These are phyloP conservation scores for Papilio demoleus DNA, from an alignment of 2,888 invertebrate genomes.

Conservation along the genomic window DNA sequence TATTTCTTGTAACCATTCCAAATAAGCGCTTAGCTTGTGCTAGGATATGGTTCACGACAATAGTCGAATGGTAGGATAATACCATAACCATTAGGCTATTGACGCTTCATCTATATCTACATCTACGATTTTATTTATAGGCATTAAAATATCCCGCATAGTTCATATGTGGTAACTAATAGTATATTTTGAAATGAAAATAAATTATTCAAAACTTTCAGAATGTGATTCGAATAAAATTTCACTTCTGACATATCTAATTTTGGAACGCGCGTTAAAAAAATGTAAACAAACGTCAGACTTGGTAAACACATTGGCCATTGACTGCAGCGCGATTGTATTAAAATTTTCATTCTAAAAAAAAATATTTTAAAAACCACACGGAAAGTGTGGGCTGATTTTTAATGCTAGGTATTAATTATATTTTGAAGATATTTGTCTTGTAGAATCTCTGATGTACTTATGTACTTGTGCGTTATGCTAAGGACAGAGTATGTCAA, in stretches of 20 bases:
- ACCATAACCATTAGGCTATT: too few species aligned
- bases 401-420: slow-evolving; percentile 11
- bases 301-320: slow-evolving; percentile 36
- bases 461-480: neutral
- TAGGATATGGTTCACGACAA: too few species aligned
- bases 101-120: too few species aligned
- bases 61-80: too few species aligned
- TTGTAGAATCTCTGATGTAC: neutral
- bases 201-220: neutral
- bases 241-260: slow-evolving; percentile 22
- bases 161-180: too few species aligned
- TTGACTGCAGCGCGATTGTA: slow-evolving; percentile 35
- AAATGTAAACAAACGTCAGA: slow-evolving; percentile 35
- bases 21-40: too few species aligned
- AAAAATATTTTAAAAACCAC: slow-evolving; percentile 31
- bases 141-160: too few species aligned
- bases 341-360: slow-evolving; percentile 30
- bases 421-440: neutral
- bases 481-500: too few species aligned
- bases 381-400: slow-evolving; percentile 32
- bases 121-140: too few species aligned
- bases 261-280: slow-evolving; percentile 29
- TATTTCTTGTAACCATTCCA: too few species aligned
- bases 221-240: slow-evolving; percentile 21
- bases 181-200: slow-evolving; percentile 16